phyloP scores from a whole-genome alignment of 2,888 invertebrate genomes.

The Melieria crassipennis region DNA sequence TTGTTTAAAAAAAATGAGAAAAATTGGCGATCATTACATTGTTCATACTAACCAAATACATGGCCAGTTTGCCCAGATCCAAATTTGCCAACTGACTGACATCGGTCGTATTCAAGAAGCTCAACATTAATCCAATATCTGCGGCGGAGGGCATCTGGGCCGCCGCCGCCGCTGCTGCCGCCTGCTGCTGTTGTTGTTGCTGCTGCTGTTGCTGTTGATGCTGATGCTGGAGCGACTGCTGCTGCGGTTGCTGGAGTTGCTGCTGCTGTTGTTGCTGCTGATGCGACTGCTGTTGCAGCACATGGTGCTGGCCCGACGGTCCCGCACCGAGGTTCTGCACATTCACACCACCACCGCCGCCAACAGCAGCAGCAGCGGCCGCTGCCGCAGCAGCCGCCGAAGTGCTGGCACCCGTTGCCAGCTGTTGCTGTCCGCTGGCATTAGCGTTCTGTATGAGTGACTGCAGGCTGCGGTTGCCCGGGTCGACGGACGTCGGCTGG shows the following conservation, averaged over 20 bases:
- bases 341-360: constrained; percentile 35
- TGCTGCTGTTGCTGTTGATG: constrained; percentile 47
- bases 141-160: constrained; percentile 65
- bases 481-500: constrained; percentile 48
- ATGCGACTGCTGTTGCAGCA: constrained; percentile 48
- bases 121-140: constrained; percentile 66
- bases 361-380: constrained; percentile 47
- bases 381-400: constrained; percentile 60
- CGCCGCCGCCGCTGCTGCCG: constrained; percentile 44
- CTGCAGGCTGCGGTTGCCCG: constrained; percentile 60
- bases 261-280: constrained; percentile 45
- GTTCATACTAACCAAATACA: constrained; percentile 75
- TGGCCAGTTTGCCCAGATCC: constrained; percentile 79
- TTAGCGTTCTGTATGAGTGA: constrained; percentile 56
- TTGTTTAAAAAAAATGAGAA: constrained; percentile 24
- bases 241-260: constrained; percentile 39
- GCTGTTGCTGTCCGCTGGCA: constrained; percentile 40
- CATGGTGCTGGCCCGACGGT: constrained; percentile 48
- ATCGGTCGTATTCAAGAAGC: constrained; percentile 65
- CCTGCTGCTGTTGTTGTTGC: constrained; percentile 42
- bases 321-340: constrained; percentile 38
- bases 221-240: constrained; percentile 48
- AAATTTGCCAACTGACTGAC: constrained; percentile 75
- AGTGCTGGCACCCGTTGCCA: constrained; percentile 55
- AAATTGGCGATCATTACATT: constrained; percentile 54